phyloP scores from a whole-genome alignment of 2,113 vertebrate genomes.

The Cryptoleucopteryx plumbea region DNA sequence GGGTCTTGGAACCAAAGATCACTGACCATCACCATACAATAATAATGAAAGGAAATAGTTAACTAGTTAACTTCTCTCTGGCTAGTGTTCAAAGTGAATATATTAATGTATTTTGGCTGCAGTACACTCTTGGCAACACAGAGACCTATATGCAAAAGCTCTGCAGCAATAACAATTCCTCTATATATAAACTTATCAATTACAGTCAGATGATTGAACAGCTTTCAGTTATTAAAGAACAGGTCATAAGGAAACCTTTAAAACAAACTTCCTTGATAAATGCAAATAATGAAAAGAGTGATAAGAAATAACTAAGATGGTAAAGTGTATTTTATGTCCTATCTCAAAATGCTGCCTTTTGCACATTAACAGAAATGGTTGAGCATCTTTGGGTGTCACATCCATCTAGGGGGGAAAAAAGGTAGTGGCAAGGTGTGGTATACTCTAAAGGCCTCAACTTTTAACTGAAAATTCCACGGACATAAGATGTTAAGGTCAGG shows the following conservation, averaged over 20 bases:
- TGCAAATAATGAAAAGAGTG: background rate
- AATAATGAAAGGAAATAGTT: background rate
- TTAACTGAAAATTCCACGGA: background rate
- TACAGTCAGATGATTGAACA: background rate
- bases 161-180: background rate
- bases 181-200: background rate
- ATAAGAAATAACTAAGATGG: background rate
- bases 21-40: background rate
- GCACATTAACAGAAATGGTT: background rate
- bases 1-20: background rate
- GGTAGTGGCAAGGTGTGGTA: background rate
- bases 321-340: background rate
- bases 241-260: background rate
- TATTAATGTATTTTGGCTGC: background rate
- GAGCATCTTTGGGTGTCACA: background rate
- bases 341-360: background rate
- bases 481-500: background rate
- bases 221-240: background rate
- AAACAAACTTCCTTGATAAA: background rate
- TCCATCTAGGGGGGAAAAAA: fast-evolving
- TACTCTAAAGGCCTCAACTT: background rate
- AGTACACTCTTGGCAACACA: background rate
- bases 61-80: background rate
- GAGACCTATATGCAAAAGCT: background rate
- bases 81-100: background rate